Conservation (phyloP, 2,797 vertebrate species). For the Ficedula albicollis region DNA sequence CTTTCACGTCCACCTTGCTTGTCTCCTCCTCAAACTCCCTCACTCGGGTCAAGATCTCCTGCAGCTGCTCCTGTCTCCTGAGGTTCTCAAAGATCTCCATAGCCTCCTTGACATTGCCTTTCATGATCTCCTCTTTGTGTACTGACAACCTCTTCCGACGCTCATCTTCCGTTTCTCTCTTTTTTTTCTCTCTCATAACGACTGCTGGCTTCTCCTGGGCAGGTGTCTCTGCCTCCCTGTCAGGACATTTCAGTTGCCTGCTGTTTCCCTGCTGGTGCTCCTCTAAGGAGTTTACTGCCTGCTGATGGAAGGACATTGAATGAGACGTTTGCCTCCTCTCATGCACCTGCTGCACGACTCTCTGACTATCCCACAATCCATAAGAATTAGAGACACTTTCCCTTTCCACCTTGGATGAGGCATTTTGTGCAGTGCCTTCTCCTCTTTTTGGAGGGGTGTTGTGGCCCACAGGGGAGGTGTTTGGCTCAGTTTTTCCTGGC, state of each 20-base stretch:
- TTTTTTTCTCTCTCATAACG: slow-evolving; percentile 62
- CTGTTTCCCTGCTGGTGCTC: neutral
- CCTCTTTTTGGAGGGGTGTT: neutral
- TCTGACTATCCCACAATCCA: neutral
- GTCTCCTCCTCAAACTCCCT: slow-evolving; percentile 87
- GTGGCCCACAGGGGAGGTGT: neutral
- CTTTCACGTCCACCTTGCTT: slow-evolving; percentile 80
- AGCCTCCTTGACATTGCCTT: slow-evolving; percentile 82
- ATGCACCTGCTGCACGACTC: neutral
- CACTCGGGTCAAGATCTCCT: slow-evolving; percentile 84
- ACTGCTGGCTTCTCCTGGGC: slow-evolving; percentile 38
- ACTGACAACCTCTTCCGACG: slow-evolving; percentile 85
- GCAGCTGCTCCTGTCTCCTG: slow-evolving; percentile 85
- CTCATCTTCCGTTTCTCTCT: slow-evolving; percentile 81
- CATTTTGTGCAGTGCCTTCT: slow-evolving; percentile 28
- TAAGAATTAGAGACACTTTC: slow-evolving; percentile 1
- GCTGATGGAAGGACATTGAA: slow-evolving; percentile 24
- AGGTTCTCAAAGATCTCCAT: slow-evolving; percentile 88
- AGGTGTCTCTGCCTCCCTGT: neutral
- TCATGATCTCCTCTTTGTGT: slow-evolving; percentile 92
- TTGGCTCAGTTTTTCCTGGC: slow-evolving; percentile 49
- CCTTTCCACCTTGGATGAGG: slow-evolving; percentile 32
- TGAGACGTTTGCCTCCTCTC: slow-evolving; percentile 23
- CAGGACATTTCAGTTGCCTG: neutral
- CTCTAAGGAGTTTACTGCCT: neutral